phyloP scores from a whole-genome alignment of 2,888 invertebrate genomes.

The Drosophila gaucha region DNA sequence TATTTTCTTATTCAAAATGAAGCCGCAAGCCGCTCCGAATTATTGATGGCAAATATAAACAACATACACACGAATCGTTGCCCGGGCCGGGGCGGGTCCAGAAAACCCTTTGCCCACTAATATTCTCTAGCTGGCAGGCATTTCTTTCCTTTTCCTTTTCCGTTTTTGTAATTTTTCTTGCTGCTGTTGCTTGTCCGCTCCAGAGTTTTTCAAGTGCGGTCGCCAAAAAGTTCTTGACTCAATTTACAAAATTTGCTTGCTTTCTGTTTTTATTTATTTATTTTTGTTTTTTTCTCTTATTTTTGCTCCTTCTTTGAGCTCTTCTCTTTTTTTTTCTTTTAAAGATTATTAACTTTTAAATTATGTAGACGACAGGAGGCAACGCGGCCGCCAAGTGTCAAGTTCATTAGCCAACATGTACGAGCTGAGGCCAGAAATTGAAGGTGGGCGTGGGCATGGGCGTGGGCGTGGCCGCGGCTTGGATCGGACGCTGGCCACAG shows the following conservation, averaged over 20 bases:
- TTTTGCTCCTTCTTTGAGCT: background rate
- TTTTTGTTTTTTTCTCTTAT: constrained; percentile 5
- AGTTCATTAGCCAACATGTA: constrained; percentile 46
- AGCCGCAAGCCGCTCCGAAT: constrained; percentile 71
- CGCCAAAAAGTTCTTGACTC: constrained; percentile 66
- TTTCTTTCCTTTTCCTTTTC: constrained; percentile 19
- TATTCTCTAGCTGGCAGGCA: constrained; percentile 29
- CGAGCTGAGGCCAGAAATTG: background rate
- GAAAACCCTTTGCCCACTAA: constrained; percentile 19
- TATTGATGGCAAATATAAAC: constrained; percentile 69
- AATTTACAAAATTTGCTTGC: constrained; percentile 65
- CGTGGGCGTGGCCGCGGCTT: background rate
- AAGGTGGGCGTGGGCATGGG: background rate
- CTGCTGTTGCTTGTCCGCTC: background rate
- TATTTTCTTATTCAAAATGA: constrained; percentile 79
- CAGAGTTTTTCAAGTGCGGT: constrained; percentile 56
- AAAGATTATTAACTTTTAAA: constrained; percentile 73
- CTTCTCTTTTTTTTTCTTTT: constrained; percentile 15
- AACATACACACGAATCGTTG: constrained; percentile 15
- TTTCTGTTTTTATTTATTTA: constrained; percentile 21
- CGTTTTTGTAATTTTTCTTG: background rate
- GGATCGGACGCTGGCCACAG: too few relatives aligned
- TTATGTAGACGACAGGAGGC: constrained; percentile 46
- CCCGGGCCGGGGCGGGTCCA: background rate
- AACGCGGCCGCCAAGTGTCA: constrained; percentile 37